phyloP scores from a whole-genome alignment of 2,113 vertebrate species.

The Amphiprion percula region DNA sequence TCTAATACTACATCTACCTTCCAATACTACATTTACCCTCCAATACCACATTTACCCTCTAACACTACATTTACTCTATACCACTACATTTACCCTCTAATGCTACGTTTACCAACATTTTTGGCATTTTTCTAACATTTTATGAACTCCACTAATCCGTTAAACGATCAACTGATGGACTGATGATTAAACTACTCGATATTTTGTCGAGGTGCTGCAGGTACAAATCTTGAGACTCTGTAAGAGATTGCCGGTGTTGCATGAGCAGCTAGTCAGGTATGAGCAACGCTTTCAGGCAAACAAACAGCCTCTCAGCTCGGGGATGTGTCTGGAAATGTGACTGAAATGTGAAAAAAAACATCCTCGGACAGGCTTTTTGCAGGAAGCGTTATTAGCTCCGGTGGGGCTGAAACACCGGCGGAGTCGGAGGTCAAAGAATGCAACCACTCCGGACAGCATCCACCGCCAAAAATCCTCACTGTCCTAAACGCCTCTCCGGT shows the following conservation, averaged over 20 bases:
- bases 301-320: conserved; percentile 8
- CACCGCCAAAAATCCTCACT: conserved; percentile 31
- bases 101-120: too few species aligned
- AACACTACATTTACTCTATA: too few species aligned
- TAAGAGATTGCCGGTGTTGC: background rate
- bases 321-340: background rate
- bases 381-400: background rate
- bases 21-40: too few species aligned
- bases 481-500: conserved; percentile 30
- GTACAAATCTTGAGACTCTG: background rate
- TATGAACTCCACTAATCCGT: too few species aligned
- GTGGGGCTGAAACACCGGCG: background rate
- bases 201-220: background rate
- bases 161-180: too few species aligned
- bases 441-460: conserved; percentile 31
- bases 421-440: conserved; percentile 34
- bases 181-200: too few species aligned
- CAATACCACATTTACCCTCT: too few species aligned
- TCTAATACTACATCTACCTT: too few species aligned
- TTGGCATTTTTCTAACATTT: too few species aligned
- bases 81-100: too few species aligned
- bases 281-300: conserved; percentile 22
- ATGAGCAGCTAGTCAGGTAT: background rate
- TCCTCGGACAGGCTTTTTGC: background rate
- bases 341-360: background rate